phyloP scores from a whole-genome alignment of 2,113 vertebrate species.

The Zosterops japonicus region DNA sequence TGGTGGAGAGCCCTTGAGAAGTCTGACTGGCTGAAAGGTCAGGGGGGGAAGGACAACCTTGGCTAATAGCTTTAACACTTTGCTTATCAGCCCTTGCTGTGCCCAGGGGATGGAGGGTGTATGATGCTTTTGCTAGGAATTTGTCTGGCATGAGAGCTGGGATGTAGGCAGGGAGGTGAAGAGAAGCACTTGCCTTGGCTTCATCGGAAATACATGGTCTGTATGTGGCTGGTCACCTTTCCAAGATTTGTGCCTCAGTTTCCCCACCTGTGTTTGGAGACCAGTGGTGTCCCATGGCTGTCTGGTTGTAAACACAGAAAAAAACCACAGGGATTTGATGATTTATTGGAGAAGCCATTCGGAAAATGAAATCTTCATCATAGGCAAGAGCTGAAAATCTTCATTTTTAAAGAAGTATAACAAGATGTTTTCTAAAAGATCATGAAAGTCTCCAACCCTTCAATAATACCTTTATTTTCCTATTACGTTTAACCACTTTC shows the following conservation, averaged over 20 bases:
- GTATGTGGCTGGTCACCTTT: not conserved
- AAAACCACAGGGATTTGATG: not conserved
- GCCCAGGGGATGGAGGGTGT: not conserved
- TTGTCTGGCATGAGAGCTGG: not conserved
- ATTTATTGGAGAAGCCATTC: not conserved
- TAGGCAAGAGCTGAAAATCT: not conserved
- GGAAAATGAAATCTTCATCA: not conserved
- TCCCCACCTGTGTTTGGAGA: not conserved
- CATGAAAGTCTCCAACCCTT: not conserved
- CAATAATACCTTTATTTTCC: not conserved
- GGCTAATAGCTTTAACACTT: not conserved
- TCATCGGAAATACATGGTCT: not conserved
- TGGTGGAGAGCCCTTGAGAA: not conserved
- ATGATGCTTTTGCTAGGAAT: not conserved
- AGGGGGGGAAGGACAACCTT: not conserved
- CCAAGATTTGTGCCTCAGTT: not conserved
- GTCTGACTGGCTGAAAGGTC: not conserved
- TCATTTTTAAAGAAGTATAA: not conserved
- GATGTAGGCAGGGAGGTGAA: not conserved
- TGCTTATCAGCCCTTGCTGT: not conserved
- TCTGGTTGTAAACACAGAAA: not conserved
- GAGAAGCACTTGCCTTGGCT: not conserved
- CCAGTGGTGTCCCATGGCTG: not conserved
- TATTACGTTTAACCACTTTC: not conserved
- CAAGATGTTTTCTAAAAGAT: not conserved